Percentiles rank a stretch among this genome's conserved stretches.
These are phyloP conservation scores for Drosophila kohkoa DNA, from an alignment of 1,140 invertebrate genomes.

Conservation along the genomic window DNA sequence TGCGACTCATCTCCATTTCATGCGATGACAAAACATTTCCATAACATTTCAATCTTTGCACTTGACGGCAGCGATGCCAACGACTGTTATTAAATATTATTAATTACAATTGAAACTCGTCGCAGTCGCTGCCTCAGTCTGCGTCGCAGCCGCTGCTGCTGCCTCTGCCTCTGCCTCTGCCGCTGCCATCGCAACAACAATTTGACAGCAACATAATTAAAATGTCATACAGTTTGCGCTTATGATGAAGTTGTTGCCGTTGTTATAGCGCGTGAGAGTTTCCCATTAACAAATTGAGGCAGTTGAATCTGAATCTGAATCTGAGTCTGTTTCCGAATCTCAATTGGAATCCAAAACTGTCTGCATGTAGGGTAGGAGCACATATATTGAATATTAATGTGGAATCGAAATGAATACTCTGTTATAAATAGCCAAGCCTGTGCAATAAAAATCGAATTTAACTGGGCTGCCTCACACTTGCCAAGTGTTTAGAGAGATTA, in stretches of 20 bases:
- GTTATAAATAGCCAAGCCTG: conserved; percentile 40
- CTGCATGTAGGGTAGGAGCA: conserved; percentile 19
- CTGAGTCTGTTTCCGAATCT: conserved; percentile 20
- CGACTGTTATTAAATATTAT: conserved; percentile 81
- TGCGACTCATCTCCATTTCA: conserved; percentile 53
- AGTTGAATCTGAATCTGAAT: conserved; percentile 12
- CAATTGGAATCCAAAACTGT: conserved; percentile 35
- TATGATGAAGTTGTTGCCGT: conserved; percentile 45
- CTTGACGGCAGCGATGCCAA: conserved; percentile 65
- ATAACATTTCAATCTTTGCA: conserved; percentile 71
- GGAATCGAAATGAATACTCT: conserved; percentile 31
- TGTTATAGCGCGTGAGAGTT: conserved; percentile 53
- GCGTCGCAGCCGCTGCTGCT: conserved; percentile 7
- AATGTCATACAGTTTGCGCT: conserved; percentile 70
- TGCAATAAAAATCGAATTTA: conserved; percentile 42
- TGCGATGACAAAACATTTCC: conserved; percentile 74
- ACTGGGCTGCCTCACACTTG: conserved; percentile 36
- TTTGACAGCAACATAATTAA: conserved; percentile 81
- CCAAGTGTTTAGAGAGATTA: conserved; percentile 28
- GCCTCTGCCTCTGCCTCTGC: conserved; percentile 6
- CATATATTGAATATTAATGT: conserved; percentile 46
- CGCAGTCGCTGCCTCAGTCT: conserved; percentile 21
- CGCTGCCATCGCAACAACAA: conserved; percentile 33
- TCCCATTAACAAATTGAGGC: conserved; percentile 72
- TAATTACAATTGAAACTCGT: conserved; percentile 77